phyloP scores from a whole-genome alignment of 2,113 vertebrate species.

The Seriola dumerili region DNA sequence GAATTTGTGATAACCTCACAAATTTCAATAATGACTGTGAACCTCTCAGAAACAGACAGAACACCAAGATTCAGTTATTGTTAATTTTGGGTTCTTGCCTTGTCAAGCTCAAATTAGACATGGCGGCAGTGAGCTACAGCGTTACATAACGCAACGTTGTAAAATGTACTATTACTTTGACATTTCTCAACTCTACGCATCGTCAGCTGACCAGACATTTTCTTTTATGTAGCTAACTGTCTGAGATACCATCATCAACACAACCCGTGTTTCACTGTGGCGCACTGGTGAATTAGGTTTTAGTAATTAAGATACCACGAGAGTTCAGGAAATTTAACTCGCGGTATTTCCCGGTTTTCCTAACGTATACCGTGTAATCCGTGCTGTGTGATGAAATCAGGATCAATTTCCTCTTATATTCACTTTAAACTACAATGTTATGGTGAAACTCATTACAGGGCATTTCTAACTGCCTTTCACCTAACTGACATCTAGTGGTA shows the following conservation, averaged over 20 bases:
- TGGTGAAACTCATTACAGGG: background rate
- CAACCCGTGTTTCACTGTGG: background rate
- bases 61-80: background rate
- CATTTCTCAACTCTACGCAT: background rate
- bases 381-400: too few relatives aligned
- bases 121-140: background rate
- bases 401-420: too few relatives aligned
- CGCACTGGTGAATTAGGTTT: background rate
- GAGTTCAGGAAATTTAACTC: too few relatives aligned
- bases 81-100: background rate
- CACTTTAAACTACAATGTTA: too few relatives aligned
- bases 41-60: background rate
- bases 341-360: too few relatives aligned
- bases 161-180: background rate
- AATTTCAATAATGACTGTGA: background rate
- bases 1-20: background rate
- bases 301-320: background rate
- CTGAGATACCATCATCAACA: background rate
- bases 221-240: background rate
- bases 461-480: too few relatives aligned
- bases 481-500: background rate
- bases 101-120: background rate
- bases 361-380: too few relatives aligned
- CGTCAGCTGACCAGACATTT: background rate
- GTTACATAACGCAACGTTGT: background rate